Base-by-base conservation (phyloP, 2,797 vertebrate genomes). In the Hoplostethus atlanticus region DNA sequence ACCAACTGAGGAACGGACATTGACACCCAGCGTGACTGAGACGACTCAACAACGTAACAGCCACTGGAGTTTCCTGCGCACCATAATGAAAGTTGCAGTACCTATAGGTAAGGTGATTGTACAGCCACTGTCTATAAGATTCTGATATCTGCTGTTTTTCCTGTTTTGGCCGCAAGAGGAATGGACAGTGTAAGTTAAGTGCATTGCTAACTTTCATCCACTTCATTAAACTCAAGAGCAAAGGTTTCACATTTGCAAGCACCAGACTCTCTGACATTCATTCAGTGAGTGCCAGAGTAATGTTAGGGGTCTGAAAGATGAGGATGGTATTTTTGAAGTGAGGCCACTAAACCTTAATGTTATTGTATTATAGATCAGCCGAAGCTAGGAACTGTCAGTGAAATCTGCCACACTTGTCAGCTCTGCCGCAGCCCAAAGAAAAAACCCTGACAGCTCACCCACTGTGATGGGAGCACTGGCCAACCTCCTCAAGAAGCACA, bases 391-490 rank as follows among this genome's bases (percentile, higher is more conserved):
- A 51, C 68, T 78, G 85, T 87, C 87, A 86, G 69, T 5, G 17
- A 60, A 80, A 83, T 76, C 76, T 87, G 88, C 88, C 88, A 89
- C 79, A 81, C 59, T 77, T 84, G 85, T 85, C 81, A 79, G 64
- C 56, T 67, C 70, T 76, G 76, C 78, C 44, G 70, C 66, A 75
- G 80, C 75, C 68, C 76, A 65, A 71, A 67, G 64, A 71, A 67
- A 87, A 78, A 31, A 55, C 83, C 71, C 64, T 67, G 83, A 81
- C 79, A 78, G 82, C 52, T 52, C 2, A n/a, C 77, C 84, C 4
- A 21, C 82, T 79, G 81, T 54, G 80, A 82, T 61, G 31, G 82
- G 79, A 79, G 75, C 47, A 31, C 34, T 52, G 66, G 50, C 62
- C 68, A 46, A 42, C 13, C 48, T 28, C 55, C 71, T 73, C 2